Percentiles rank a stretch among this genome's conserved stretches.
phyloP scores from a whole-genome alignment of 2,888 invertebrate species.

The Drosophila sordidapex region DNA sequence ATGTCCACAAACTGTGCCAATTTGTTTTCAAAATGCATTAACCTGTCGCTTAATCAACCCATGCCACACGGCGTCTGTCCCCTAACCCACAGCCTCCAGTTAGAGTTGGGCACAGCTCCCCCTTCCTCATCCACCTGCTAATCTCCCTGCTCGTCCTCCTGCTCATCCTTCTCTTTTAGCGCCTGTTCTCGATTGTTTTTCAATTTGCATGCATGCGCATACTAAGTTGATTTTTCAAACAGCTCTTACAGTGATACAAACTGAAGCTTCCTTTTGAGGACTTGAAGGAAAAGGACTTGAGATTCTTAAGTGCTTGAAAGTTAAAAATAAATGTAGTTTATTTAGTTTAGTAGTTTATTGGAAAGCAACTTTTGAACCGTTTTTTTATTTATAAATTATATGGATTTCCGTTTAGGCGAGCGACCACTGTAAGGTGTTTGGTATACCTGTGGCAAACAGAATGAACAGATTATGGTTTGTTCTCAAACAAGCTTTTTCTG shows the following conservation, averaged over 20 bases:
- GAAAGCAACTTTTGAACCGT: too few relatives aligned
- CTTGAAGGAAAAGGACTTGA: background rate
- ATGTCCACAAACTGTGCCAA: constrained; percentile 76
- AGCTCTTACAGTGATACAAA: background rate
- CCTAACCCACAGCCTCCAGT: background rate
- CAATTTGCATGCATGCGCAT: constrained; percentile 75
- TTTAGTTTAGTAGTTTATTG: too few relatives aligned
- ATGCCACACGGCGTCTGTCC: background rate
- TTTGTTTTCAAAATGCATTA: constrained; percentile 79
- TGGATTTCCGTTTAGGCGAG: background rate
- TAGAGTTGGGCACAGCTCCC: background rate
- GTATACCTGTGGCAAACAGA: background rate
- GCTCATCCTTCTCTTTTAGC: background rate
- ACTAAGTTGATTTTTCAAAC: constrained; percentile 14
- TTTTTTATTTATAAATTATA: background rate
- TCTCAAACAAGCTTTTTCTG: constrained; percentile 5
- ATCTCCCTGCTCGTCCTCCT: background rate
- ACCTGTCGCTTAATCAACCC: constrained; percentile 66
- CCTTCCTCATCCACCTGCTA: constrained; percentile 3
- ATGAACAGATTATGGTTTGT: background rate
- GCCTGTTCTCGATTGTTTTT: constrained; percentile 68
- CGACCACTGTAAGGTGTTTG: background rate
- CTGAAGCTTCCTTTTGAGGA: background rate
- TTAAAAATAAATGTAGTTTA: background rate
- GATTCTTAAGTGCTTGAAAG: background rate